Evolutionary conservation across 92 coral and sea anemone species (phyloP), one percentile per base, ranked within the genome.

Genomic region (Heliopora coerulea): DNA sequence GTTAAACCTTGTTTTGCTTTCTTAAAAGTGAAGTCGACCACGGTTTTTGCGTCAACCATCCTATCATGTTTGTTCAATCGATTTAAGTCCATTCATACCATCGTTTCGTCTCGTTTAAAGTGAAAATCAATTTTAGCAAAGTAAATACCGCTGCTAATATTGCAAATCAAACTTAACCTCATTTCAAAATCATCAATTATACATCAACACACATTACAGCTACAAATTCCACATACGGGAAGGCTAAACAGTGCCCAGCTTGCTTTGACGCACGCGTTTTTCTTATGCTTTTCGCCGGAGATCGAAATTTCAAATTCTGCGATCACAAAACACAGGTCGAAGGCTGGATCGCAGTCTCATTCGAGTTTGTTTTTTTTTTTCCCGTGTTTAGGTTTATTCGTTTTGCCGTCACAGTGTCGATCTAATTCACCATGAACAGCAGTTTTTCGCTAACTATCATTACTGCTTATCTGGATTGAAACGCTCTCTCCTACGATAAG

Each of bases 171-270:
- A 40, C 62, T 39, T 33, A 52, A 54, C 62, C 62, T 54, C 62
- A 70, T 70, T 68, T 70, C 15, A 20, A 15, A 30, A 29, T 70
- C 33, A 70, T 70, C 32, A 70, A 70, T 70, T 70, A 70, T 70
- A 70, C 27, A 70, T 70, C 31, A 70, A 28, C 20, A 13, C 58
- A 24, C 62, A 33, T 70, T 70, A 34, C 49, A 57, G 41, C 20
- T 28, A 54, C 49, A 54, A 68, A 68, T 50, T 52, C 77, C 63
- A 57, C 57, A 30, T 42, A 50, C n/a, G n/a, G 57, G 48, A 70
- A 52, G 77, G 77, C 77, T 70, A 50, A 70, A 62, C 77, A 70
- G 44, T 10, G 14, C 50, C 63, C 77, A 70, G 77, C 63, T 70
- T 57, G 77, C 77, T 0, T 14, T 12, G 42, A 20, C 41, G 39